A percentile compares a stretch with the other conserved stretches of the same genome.
Evolutionary conservation across 2,797 vertebrate genomes (phyloP).

Genomic region (Anabas testudineus): DNA sequence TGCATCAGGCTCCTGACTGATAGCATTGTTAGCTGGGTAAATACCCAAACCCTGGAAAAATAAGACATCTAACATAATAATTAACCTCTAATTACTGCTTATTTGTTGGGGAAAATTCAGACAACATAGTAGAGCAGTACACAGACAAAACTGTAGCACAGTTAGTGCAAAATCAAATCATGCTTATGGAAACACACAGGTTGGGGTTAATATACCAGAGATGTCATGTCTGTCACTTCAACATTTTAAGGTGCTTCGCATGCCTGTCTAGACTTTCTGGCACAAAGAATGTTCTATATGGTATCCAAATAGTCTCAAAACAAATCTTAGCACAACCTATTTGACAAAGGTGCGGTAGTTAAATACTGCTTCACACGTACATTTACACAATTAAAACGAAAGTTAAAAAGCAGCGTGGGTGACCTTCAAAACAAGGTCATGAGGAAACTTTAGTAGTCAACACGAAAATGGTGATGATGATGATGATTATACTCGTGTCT

Average conservation of each 20-base stretch:
- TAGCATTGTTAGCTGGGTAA: constrained; percentile 14
- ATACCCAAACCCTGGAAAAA: constrained; percentile 29
- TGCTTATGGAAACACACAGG: neutral
- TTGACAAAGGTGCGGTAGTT: constrained; percentile 39
- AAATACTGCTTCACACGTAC: neutral
- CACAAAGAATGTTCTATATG: constrained; percentile 2
- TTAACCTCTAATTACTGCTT: constrained; percentile 9
- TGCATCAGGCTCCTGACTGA: constrained; percentile 28
- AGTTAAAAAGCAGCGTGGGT: too few relatives aligned
- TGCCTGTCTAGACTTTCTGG: constrained; percentile 22
- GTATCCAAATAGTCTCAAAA: neutral
- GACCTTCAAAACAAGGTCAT: neutral
- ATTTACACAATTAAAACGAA: constrained; percentile 8
- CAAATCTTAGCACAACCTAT: constrained; percentile 36
- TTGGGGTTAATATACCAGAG: neutral
- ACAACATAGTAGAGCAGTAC: neutral
- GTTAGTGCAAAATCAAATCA: neutral
- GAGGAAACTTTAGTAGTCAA: too few relatives aligned
- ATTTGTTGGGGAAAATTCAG: neutral
- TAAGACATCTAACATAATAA: constrained; percentile 29
- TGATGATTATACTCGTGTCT: neutral
- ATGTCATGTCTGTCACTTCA: neutral
- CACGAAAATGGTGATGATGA: too few relatives aligned
- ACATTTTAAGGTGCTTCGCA: neutral
- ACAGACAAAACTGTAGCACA: neutral